Conservation (phyloP, 2,113 vertebrate species). For the Sander lucioperca region DNA sequence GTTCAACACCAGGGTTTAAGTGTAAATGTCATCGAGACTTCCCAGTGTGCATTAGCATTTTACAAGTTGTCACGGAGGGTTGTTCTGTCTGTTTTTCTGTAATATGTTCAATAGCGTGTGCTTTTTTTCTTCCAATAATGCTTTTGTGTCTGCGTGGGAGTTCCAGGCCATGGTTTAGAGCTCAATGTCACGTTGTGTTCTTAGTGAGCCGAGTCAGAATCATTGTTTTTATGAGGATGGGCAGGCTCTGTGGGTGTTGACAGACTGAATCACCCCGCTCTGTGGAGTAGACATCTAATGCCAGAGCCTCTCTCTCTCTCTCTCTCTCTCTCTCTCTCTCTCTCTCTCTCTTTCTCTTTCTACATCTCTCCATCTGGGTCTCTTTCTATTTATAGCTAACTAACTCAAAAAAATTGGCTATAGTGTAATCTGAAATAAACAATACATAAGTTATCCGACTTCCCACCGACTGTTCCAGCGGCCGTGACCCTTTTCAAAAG, state of each 20-base stretch:
- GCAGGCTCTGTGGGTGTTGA: conserved; percentile 68
- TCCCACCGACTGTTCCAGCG: conserved; percentile 7
- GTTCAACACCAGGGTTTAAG: conserved; percentile 12
- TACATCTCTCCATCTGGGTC: conserved; percentile 31
- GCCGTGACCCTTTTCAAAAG: not conserved
- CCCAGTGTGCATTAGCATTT: conserved; percentile 20
- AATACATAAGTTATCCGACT: not conserved
- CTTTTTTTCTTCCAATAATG: conserved; percentile 27
- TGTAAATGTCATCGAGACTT: conserved; percentile 49
- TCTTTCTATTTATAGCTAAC: conserved; percentile 43
- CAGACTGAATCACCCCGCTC: conserved; percentile 58
- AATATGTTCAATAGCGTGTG: conserved; percentile 21
- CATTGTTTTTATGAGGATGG: conserved; percentile 68
- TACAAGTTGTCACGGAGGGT: conserved; percentile 15
- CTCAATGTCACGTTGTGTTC: conserved; percentile 70
- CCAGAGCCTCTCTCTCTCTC: conserved; percentile 21
- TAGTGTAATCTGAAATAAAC: conserved; percentile 29
- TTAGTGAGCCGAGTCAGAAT: conserved; percentile 57
- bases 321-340: conserved; percentile 10
- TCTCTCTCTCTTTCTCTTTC: not conserved
- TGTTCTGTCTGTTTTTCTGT: conserved; percentile 39
- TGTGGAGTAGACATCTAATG: conserved; percentile 45
- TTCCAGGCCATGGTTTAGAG: conserved; percentile 49
- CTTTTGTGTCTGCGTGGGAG: conserved; percentile 52
- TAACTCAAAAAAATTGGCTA: conserved; percentile 10